Percentiles rank a stretch among this genome's conserved stretches.
Conservation (phyloP, 2,888 invertebrate species). For the Meloe dianella region DNA sequence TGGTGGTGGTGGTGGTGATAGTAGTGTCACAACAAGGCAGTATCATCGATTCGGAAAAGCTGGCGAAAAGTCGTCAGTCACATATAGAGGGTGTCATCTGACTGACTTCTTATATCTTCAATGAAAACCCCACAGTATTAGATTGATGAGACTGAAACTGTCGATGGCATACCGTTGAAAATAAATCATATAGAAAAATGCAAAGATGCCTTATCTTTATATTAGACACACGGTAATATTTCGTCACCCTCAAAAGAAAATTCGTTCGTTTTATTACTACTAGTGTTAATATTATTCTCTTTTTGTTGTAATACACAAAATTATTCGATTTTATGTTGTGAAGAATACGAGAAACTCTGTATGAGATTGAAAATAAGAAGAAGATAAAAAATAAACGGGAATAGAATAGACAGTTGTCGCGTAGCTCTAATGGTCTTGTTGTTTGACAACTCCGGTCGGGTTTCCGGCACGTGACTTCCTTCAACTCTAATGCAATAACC, state of each 20-base stretch:
- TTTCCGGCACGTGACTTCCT: slow-evolving; percentile 47
- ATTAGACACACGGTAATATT: background rate
- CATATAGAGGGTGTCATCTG: slow-evolving; percentile 44
- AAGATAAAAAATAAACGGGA: background rate
- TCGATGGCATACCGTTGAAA: slow-evolving; percentile 51
- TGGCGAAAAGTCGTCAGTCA: slow-evolving; percentile 52
- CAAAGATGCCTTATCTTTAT: slow-evolving; percentile 6
- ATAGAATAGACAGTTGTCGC: slow-evolving; percentile 10
- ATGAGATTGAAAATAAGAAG: slow-evolving; percentile 6
- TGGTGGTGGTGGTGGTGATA: background rate
- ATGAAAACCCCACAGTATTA: slow-evolving; percentile 32
- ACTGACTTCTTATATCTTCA: slow-evolving; percentile 18
- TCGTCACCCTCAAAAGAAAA: too few species aligned
- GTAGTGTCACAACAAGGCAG: slow-evolving; percentile 46
- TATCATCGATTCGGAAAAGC: slow-evolving; percentile 48
- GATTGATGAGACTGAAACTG: slow-evolving; percentile 53
- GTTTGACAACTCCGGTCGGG: slow-evolving; percentile 43
- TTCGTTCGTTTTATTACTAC: background rate
- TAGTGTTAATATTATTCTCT: background rate
- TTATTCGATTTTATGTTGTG: background rate
- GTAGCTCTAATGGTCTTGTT: slow-evolving; percentile 43
- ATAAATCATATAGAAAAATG: slow-evolving; percentile 49
- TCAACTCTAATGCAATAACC: slow-evolving; percentile 42
- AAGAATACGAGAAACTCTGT: background rate
- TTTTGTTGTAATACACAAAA: background rate